A percentile compares a stretch with the other conserved stretches of the same genome.
phyloP scores from a whole-genome alignment of 2,113 vertebrate species.

The Psittacula cyanocephala region DNA sequence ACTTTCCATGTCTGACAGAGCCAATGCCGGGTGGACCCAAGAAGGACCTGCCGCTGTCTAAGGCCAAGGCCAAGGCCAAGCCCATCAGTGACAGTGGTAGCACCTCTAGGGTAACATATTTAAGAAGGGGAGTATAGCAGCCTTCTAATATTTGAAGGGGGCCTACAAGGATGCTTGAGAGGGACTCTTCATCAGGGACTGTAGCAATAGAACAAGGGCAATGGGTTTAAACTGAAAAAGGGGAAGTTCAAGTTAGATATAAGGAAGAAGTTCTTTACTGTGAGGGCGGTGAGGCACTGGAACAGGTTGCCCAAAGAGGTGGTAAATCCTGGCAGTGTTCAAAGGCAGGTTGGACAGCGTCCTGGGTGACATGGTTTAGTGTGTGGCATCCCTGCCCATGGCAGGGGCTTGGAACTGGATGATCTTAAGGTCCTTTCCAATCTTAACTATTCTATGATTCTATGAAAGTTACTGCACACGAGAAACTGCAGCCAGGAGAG shows the following conservation, averaged over 20 bases:
- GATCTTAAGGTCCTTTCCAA: neutral
- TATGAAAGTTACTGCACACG: neutral
- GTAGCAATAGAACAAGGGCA: neutral
- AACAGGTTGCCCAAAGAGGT: neutral
- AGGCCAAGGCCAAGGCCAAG: neutral
- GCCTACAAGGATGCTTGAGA: neutral
- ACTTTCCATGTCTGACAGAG: neutral
- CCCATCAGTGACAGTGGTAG: neutral
- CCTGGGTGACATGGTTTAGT: neutral
- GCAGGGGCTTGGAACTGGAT: neutral
- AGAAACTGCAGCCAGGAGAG: neutral
- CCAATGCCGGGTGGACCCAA: neutral
- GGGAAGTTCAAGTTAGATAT: neutral
- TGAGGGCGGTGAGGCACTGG: neutral
- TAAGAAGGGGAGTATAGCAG: neutral
- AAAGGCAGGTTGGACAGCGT: neutral
- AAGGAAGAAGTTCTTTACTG: neutral
- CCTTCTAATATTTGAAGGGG: neutral
- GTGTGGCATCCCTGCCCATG: neutral
- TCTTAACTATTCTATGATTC: neutral
- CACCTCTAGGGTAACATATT: fast-evolving
- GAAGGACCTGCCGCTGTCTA: fast-evolving
- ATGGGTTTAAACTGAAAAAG: neutral
- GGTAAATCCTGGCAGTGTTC: neutral
- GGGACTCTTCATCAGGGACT: neutral